Evolutionary conservation across 2,797 vertebrate species (phyloP).

Genomic region (Thalassophryne amazonica): DNA sequence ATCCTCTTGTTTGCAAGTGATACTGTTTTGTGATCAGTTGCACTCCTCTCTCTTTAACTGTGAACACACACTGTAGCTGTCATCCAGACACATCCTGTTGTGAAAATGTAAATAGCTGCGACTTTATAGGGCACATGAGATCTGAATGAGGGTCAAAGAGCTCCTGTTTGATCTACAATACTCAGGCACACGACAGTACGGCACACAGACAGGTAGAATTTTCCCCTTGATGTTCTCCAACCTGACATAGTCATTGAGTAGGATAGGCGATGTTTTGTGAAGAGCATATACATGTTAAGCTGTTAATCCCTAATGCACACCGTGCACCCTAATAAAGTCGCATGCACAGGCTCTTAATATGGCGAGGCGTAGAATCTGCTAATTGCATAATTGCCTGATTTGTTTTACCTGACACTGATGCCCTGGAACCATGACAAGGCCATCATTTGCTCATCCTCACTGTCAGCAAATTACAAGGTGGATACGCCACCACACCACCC

Average conservation of each 20-base stretch:
- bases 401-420: constrained; percentile 84
- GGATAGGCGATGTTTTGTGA: constrained; percentile 67
- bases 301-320: constrained; percentile 61
- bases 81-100: no score
- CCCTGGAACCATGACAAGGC: constrained; percentile 85
- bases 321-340: constrained; percentile 37
- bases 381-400: constrained; percentile 81
- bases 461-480: constrained; percentile 78
- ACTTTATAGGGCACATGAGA: constrained; percentile 3
- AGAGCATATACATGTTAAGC: constrained; percentile 48
- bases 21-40: constrained; percentile 31
- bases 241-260: constrained; percentile 30
- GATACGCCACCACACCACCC: constrained; percentile 42
- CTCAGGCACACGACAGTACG: constrained; percentile 5
- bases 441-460: constrained; percentile 87
- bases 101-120: constrained; percentile 13
- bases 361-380: constrained; percentile 70
- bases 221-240: constrained; percentile 7
- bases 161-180: constrained; percentile 10
- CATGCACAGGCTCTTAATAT: constrained; percentile 67
- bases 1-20: constrained; percentile 38
- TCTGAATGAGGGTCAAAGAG: background rate
- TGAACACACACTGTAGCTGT: constrained; percentile 5
- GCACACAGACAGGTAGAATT: constrained; percentile 18
- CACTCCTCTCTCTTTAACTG: constrained; percentile 17